Base-by-base conservation (phyloP, 92 coral and sea anemone genomes). In the Porites divaricata region DNA sequence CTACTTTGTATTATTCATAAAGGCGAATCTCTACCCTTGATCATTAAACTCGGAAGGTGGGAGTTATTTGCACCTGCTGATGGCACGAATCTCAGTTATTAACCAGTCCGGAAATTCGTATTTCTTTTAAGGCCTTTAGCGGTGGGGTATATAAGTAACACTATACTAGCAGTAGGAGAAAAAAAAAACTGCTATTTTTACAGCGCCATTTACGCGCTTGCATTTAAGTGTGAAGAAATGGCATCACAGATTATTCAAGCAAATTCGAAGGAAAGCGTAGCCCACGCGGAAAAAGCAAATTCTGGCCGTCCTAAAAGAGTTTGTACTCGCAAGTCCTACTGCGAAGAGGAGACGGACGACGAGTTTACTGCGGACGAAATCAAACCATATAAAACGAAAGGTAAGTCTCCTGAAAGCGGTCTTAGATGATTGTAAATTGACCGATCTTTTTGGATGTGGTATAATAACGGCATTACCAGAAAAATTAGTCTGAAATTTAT, bases 71-170 rank as follows among this genome's bases (percentile, higher is more conserved):
- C 86, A 82, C 79, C 86, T 82, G 86, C 86, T 71, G 86, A 82
- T 79, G 86, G 70, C 63, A 82, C 86, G 86, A 82, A 82, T 82
- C 86, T 72, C 86, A 45, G 86, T 81, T 82, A 82, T 82, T 82
- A 82, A 82, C 86, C 86, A 72, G 86, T 71, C 86, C 86, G 86
- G 86, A 82, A 82, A 82, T 82, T 82, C 86, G 72, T 82, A 72
- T 82, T 80, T 82, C 75, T 79, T 73, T 82, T 59, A 58, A 82
- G 79, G 72, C 79, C 72, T 82, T 72, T 82, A 82, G 86, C 86
- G 79, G 79, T 79, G 86, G 86, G 79, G 76, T 35, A 72, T 82
- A 81, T 49, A 22, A 70, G 26, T 72, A 61, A 45, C 86, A 72
- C 78, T 62, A 49, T 45, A 26, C 24, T 6, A 20, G 35, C 41